Conservation (phyloP, 2,113 vertebrate species). For the Oreochromis aureus region DNA sequence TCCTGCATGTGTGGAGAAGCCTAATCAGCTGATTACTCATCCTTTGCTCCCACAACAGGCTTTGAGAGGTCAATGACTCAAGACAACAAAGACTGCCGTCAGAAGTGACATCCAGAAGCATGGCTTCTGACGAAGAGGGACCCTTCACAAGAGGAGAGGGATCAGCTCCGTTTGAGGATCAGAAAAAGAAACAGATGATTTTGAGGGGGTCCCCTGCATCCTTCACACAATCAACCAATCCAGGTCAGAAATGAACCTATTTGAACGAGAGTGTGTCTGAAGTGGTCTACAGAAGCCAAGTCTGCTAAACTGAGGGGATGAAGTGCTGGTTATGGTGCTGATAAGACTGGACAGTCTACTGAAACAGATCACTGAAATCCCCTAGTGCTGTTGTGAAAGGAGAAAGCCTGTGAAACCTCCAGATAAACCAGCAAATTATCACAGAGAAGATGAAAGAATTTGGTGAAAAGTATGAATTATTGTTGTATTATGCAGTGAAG, state of each 20-base stretch:
- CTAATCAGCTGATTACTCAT: background rate
- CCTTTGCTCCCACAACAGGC: background rate
- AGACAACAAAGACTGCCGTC: background rate
- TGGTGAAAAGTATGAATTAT: background rate
- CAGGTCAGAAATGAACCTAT: background rate
- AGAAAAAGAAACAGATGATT: background rate
- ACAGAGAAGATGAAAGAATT: background rate
- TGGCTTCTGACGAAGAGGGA: background rate
- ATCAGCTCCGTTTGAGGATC: background rate
- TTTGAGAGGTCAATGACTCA: background rate
- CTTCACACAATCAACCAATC: background rate
- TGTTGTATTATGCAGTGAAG: background rate
- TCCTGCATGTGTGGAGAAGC: background rate
- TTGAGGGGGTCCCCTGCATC: background rate
- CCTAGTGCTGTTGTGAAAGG: background rate
- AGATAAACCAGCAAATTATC: background rate
- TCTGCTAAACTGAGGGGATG: background rate
- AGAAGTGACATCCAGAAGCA: background rate
- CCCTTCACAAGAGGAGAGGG: background rate
- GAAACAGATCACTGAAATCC: background rate
- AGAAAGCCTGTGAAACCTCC: background rate
- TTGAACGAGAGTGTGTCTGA: background rate
- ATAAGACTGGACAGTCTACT: fast-evolving
- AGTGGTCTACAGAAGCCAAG: background rate
- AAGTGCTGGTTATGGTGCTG: background rate